phyloP scores from a whole-genome alignment of 1,140 invertebrate species.

The Listronotus oregonensis region DNA sequence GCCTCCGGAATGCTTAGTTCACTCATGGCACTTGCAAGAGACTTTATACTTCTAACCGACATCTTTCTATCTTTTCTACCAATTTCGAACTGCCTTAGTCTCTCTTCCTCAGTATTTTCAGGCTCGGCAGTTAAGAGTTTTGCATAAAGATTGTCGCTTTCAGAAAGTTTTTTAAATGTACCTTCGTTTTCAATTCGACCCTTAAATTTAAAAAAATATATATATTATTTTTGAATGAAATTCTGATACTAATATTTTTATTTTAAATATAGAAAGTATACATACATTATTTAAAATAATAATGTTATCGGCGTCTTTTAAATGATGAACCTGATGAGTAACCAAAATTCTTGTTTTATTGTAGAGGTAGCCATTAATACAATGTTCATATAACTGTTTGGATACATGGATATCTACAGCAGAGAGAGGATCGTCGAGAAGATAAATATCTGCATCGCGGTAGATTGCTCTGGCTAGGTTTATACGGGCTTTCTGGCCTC shows the following conservation, averaged over 20 bases:
- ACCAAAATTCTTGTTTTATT: slow-evolving; percentile 78
- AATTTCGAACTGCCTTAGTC: slow-evolving; percentile 36
- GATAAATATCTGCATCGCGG: slow-evolving; percentile 67
- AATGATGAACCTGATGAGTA: slow-evolving; percentile 87
- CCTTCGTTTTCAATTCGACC: slow-evolving; percentile 67
- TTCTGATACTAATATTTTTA: too few species aligned
- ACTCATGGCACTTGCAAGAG: slow-evolving; percentile 45
- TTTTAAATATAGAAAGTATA: too few species aligned
- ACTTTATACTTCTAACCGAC: slow-evolving; percentile 44
- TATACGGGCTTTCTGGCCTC: slow-evolving; percentile 84
- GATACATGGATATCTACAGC: slow-evolving; percentile 84
- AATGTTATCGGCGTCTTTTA: slow-evolving; percentile 74
- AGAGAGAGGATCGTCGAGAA: slow-evolving; percentile 81
- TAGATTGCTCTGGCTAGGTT: slow-evolving; percentile 69
- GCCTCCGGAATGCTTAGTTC: slow-evolving; percentile 50
- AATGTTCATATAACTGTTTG: slow-evolving; percentile 74
- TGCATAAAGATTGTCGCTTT: slow-evolving; percentile 67
- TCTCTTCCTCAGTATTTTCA: slow-evolving; percentile 43
- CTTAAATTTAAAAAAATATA: slow-evolving; percentile 20
- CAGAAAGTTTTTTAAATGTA: slow-evolving; percentile 67
- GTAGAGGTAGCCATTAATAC: slow-evolving; percentile 68
- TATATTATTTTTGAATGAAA: too few species aligned
- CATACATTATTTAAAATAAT: slow-evolving; percentile 67
- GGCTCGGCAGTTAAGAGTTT: slow-evolving; percentile 53
- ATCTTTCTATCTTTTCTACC: slow-evolving; percentile 41